Evolutionary conservation across 2,888 invertebrate species (phyloP), one percentile per base, ranked within the genome.

Genomic region (Rhagonycha lutea): DNA sequence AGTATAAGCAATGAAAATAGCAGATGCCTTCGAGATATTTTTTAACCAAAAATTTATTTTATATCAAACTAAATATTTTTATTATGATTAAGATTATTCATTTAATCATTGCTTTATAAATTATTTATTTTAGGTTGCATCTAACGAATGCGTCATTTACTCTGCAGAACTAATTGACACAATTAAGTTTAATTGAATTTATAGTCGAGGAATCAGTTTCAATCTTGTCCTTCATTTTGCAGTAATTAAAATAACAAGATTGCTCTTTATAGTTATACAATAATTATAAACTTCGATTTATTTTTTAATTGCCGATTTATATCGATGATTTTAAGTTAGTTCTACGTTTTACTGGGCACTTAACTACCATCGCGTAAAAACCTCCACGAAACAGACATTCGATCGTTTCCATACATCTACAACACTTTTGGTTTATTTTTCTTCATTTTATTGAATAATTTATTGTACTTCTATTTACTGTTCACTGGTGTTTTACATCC

Each of bases 1-100:
- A 29, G 61, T 18, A 18, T 18, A 67, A 47, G 65, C 63, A 72
- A 72, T 61, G 61, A 28, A 72, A 65, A 28, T 60, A 61, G 23
- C 26, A 26, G 65, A 65, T 47, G 32, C 14, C 65, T 67, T 60
- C 60, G 23, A 72, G 68, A 68, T 68, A 67, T 68, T 65, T 26
- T 65, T 65, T 65, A 24, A 26, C 63, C n/a, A 26, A 65, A 23
- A 26, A 24, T 65, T 65, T 65, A 65, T 65, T 65, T 24, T 24
- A 65, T 14, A 26, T 65, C 26, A 26, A 26, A n/a, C 47, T n/a
- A 47, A 47, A 5, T 47, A n/a, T n/a, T 47, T n/a, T 47, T 47
- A 12, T n/a, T 7, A 7, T 47, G 47, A 47, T 47, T 47, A 47
- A n/a, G n/a, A 47, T 47, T n/a, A n/a, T 47, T 47, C 47, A n/a